Percentiles rank a stretch among this genome's conserved stretches.
Conservation (phyloP, 2,888 invertebrate species). For the Bugulina stolonifera region DNA sequence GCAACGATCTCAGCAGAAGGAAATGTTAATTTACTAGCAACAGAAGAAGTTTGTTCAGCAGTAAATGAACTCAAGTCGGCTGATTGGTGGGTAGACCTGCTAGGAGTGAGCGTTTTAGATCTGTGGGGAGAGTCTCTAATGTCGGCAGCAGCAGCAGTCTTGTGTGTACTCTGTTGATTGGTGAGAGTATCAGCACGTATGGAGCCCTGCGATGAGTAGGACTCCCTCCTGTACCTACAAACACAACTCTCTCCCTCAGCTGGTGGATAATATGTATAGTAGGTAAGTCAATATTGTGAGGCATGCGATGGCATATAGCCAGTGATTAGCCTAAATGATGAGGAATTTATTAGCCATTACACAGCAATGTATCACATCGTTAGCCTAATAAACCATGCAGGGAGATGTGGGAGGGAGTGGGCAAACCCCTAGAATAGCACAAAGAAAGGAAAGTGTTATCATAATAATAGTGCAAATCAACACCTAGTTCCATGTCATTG, state of each 20-base stretch:
- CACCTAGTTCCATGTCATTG: no score
- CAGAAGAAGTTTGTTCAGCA: neutral
- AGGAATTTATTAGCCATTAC: neutral
- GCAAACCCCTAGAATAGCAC: no score
- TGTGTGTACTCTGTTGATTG: neutral
- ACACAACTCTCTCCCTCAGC: neutral
- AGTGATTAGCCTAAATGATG: neutral
- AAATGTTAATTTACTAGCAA: neutral
- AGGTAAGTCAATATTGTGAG: no score
- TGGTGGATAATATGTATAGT: neutral
- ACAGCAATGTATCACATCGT: neutral
- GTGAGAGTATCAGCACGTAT: neutral
- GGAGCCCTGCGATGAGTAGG: slow-evolving; percentile 14
- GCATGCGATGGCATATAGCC: neutral
- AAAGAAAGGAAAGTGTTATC: no score
- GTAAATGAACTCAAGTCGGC: neutral
- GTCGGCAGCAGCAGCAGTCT: neutral
- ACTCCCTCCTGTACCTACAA: slow-evolving; percentile 19
- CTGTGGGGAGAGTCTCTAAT: neutral
- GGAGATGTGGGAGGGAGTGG: no score
- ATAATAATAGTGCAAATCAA: no score
- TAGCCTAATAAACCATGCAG: neutral
- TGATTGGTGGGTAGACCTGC: neutral
- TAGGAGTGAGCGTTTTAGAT: slow-evolving; percentile 1
- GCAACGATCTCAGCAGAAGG: neutral